These are phyloP conservation scores for Pterophyllum scalare DNA, from an alignment of 2,113 vertebrate genomes.

Conservation along the genomic window DNA sequence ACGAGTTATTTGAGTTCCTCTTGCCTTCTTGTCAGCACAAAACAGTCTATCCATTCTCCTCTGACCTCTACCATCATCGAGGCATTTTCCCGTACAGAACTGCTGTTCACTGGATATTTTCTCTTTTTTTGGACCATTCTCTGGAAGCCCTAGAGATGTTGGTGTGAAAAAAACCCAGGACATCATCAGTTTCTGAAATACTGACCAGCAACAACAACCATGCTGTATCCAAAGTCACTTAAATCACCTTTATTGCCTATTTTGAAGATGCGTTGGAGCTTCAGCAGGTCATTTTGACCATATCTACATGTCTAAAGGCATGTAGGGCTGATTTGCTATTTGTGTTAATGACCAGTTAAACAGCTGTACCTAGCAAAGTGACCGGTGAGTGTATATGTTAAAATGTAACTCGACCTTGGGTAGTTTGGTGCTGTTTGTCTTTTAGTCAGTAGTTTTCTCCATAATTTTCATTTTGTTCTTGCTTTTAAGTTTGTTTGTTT, in stretches of 20 bases:
- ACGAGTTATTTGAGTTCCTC: neutral
- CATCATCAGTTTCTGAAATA: neutral
- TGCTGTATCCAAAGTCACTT: neutral
- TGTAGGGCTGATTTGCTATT: neutral
- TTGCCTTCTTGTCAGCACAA: neutral
- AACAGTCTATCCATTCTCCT: neutral
- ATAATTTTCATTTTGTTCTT: neutral
- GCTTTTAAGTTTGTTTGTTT: rapidly evolving
- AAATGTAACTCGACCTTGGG: neutral
- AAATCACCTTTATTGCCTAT: neutral
- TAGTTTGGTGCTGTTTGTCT: neutral
- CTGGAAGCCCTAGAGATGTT: neutral
- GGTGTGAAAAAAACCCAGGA: neutral
- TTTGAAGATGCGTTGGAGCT: neutral
- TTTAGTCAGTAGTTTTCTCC: too few species aligned
- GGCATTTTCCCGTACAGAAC: too few species aligned
- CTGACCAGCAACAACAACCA: neutral
- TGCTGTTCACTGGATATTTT: too few species aligned
- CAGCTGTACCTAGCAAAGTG: neutral
- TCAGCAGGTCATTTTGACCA: neutral
- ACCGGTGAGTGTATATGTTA: neutral
- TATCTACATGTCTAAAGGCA: neutral
- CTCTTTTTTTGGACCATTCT: too few species aligned
- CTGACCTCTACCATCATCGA: too few species aligned
- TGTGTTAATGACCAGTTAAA: neutral